Percentiles rank a stretch among this genome's conserved stretches.
Evolutionary conservation across 1,140 invertebrate genomes (phyloP).

Genomic region (Dendrolimus punctatus): DNA sequence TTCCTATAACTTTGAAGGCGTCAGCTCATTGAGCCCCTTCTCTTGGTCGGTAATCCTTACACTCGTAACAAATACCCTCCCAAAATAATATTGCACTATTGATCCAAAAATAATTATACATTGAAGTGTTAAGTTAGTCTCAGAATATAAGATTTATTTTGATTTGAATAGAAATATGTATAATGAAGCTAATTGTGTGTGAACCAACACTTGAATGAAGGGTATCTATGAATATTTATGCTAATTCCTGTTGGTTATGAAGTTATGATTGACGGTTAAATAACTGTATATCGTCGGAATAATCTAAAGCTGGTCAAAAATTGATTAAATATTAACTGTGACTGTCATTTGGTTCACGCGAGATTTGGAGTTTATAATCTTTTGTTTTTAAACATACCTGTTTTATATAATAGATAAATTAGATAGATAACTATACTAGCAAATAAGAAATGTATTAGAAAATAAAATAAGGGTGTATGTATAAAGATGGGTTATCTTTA

Average conservation of each 20-base stretch:
- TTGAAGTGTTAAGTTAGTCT: constrained; percentile 58
- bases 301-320: constrained; percentile 2
- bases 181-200: constrained; percentile 68
- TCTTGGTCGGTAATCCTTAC: too few species aligned
- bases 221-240: constrained; percentile 58
- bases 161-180: constrained; percentile 40
- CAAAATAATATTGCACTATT: constrained; percentile 59
- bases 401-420: too few species aligned
- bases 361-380: too few species aligned
- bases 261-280: constrained; percentile 25
- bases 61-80: constrained; percentile 36
- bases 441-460: too few species aligned
- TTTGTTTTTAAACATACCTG: too few species aligned
- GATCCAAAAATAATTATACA: constrained; percentile 57
- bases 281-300: background rate
- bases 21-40: background rate
- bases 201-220: constrained; percentile 30
- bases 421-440: too few species aligned
- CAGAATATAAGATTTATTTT: constrained; percentile 54
- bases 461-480: too few species aligned
- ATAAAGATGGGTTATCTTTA: too few species aligned
- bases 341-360: too few species aligned
- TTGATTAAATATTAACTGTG: too few species aligned
- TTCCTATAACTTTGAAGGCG: constrained; percentile 3
- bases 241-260: constrained; percentile 28